Evolutionary conservation across 1,140 invertebrate species (phyloP).

Genomic region (Drosophila takahashii): DNA sequence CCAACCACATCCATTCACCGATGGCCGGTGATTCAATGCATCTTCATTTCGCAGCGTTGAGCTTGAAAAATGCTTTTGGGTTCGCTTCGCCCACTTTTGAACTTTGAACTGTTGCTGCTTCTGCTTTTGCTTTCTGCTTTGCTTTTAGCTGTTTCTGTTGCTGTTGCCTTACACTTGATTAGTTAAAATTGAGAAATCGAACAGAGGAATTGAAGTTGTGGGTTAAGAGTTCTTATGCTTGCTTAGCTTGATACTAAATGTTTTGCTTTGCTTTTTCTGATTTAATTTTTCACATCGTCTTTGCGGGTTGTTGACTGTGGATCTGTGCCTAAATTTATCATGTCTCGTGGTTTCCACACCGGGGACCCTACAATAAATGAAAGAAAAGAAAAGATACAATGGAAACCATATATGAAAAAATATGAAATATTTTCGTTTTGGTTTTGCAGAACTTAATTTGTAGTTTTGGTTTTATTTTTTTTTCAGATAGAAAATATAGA

Average conservation of each 20-base stretch:
- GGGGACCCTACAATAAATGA: constrained; percentile 92
- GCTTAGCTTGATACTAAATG: constrained; percentile 61
- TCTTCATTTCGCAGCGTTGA: constrained; percentile 28
- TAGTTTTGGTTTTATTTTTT: constrained; percentile 25
- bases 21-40: constrained; percentile 31
- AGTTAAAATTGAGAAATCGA: constrained; percentile 65
- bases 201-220: constrained; percentile 60
- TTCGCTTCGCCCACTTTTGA: constrained; percentile 33
- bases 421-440: constrained; percentile 64
- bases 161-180: constrained; percentile 71
- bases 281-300: constrained; percentile 85
- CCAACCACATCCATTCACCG: constrained; percentile 26
- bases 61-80: constrained; percentile 50
- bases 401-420: constrained; percentile 85
- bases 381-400: constrained; percentile 84
- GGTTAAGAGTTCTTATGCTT: constrained; percentile 59
- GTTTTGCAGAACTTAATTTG: constrained; percentile 51
- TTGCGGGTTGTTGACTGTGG: constrained; percentile 85
- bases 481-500: constrained; percentile 49
- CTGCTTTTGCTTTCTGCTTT: constrained; percentile 5
- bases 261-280: constrained; percentile 80
- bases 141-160: constrained; percentile 36
- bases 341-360: constrained; percentile 95
- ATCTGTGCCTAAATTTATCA: constrained; percentile 85
- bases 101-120: constrained; percentile 44